A percentile compares a stretch with the other conserved stretches of the same genome.
Conservation (phyloP, 64 coral and sea anemone species). For the Orbicella faveolata region DNA sequence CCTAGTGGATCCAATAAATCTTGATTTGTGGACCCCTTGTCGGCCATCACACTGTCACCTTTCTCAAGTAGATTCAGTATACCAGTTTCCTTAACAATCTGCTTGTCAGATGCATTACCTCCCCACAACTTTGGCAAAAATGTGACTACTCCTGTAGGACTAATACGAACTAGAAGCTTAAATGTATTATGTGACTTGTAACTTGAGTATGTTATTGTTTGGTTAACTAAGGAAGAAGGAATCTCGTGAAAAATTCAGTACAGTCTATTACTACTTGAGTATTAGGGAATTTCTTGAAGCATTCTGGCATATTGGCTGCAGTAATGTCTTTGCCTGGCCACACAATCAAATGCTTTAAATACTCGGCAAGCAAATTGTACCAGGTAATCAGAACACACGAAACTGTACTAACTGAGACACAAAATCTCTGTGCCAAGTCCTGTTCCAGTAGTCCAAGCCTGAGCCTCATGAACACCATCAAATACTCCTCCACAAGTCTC, state of each 20-base stretch:
- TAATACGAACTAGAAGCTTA: constrained; percentile 20
- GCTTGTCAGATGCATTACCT: constrained; percentile 49
- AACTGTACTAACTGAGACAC: constrained; percentile 53
- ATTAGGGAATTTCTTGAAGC: constrained; percentile 32
- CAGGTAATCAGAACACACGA: constrained; percentile 31
- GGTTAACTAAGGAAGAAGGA: constrained; percentile 33
- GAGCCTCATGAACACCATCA: constrained; percentile 60
- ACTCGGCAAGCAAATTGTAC: constrained; percentile 44
- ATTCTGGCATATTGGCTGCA: not conserved
- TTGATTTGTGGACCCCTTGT: not conserved
- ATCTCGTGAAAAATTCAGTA: constrained; percentile 39
- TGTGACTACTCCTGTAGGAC: constrained; percentile 40
- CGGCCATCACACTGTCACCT: constrained; percentile 38
- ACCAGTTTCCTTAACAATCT: constrained; percentile 34
- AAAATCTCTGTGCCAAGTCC: constrained; percentile 39
- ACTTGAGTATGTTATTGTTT: constrained; percentile 29
- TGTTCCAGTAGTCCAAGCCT: constrained; percentile 53
- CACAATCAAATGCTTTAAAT: constrained; percentile 51
- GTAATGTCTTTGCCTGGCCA: constrained; percentile 40
- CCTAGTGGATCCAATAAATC: constrained; percentile 22
- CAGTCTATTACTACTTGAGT: constrained; percentile 26
- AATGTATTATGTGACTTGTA: constrained; percentile 42
- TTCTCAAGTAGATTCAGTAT: constrained; percentile 16
- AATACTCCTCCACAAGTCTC: constrained; percentile 35
- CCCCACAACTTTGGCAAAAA: constrained; percentile 32